Evolutionary conservation across 2,797 vertebrate species (phyloP).

Genomic region (Sciurus vulgaris): DNA sequence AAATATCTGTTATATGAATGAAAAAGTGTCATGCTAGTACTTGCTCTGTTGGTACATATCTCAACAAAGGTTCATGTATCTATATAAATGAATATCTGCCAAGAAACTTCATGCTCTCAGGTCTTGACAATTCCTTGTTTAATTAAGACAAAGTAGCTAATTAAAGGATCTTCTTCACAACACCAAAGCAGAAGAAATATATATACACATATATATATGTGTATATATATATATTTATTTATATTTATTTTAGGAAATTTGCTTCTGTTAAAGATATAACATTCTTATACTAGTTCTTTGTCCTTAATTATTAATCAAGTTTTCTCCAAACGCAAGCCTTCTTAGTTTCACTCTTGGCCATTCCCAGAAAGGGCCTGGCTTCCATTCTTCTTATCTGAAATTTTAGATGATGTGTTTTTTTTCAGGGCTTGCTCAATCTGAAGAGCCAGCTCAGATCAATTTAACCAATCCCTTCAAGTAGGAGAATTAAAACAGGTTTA

Average conservation of each 20-base stretch:
- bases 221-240: background rate
- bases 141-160: constrained; percentile 66
- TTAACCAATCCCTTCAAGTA: constrained; percentile 72
- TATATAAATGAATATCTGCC: background rate
- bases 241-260: constrained; percentile 51
- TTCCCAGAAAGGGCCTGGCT: constrained; percentile 77
- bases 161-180: constrained; percentile 51
- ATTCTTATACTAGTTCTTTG: constrained; percentile 29
- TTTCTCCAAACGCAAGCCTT: constrained; percentile 65
- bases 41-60: background rate
- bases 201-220: background rate
- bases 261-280: constrained; percentile 59
- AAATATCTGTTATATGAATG: constrained; percentile 34
- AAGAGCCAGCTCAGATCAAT: constrained; percentile 70
- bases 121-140: constrained; percentile 49
- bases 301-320: background rate
- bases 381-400: constrained; percentile 80
- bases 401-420: constrained; percentile 76
- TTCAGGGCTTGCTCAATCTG: constrained; percentile 74
- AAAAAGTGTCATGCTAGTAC: background rate
- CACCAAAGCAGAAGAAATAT: constrained; percentile 53
- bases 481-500: constrained; percentile 73
- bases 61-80: background rate
- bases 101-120: constrained; percentile 40
- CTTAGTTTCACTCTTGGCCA: constrained; percentile 64